Evolutionary conservation across 2,888 invertebrate genomes (phyloP), one percentile per base, ranked within the genome.

Genomic region (Troglohyphantes excavatus): DNA sequence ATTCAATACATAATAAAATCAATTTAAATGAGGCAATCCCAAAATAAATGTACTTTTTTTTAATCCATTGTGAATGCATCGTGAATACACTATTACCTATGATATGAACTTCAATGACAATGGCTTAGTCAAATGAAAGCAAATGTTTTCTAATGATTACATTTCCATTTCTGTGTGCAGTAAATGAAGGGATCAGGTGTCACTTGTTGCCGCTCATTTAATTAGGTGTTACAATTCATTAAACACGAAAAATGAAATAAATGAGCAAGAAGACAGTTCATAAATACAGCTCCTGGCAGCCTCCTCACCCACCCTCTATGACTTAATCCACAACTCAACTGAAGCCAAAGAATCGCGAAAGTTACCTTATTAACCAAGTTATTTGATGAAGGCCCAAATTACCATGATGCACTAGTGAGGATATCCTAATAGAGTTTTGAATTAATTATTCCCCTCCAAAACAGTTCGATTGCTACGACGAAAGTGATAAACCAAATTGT

Each of bases 401-500:
- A 83, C 63, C 65, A 73, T 83, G 29, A 83, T 83, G 83, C 73
- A 29, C 39, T 61, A 29, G 61, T 39, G 39, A 63, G 65, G 78
- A 61, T 72, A 70, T 29, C 72, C 39, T 83, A 83, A 75, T 72
- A 83, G 72, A 73, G 83, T 73, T 83, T 72, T 72, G 73, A 83
- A 83, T 83, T 83, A 83, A 83, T 83, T 83, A 83, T 73, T 72
- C 83, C 27, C 63, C 19, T 39, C 65, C 61, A 73, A 39, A 83
- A 83, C 83, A 83, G 83, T 65, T 73, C 43, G 72, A 72, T 83
- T 83, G 68, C 72, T 61, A 63, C 59, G 61, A 72, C 61, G 73
- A 83, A 83, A 83, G 83, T 83, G 83, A 83, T 83, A 83, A 83
- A 83, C 73, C 83, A 73, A 83, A 73, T 83, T 73, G 73, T 83